These are phyloP conservation scores for Platycnemis pennipes DNA, from an alignment of 2,888 invertebrate genomes.

Conservation along the genomic window DNA sequence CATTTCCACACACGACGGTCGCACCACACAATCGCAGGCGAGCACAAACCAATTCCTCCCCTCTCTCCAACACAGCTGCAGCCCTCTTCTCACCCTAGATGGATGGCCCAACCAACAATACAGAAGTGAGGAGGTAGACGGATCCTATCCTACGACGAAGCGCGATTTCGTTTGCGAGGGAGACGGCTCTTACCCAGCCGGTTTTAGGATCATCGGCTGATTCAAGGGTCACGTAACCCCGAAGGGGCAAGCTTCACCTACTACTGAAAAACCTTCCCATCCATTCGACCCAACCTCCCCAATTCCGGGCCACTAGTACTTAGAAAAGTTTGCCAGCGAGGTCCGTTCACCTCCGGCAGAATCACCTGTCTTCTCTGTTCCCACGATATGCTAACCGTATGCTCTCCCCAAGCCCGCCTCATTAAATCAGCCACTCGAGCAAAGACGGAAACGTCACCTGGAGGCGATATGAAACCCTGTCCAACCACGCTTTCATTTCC, in stretches of 20 bases:
- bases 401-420: neutral
- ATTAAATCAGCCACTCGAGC: neutral
- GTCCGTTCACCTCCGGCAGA: neutral
- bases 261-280: neutral
- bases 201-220: neutral
- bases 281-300: neutral
- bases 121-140: neutral
- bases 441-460: neutral
- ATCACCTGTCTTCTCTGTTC: neutral
- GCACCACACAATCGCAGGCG: neutral
- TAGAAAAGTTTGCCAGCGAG: neutral
- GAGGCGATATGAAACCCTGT: neutral
- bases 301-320: neutral
- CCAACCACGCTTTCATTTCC: neutral
- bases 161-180: neutral
- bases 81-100: neutral
- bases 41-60: neutral
- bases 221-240: neutral
- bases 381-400: neutral
- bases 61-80: neutral
- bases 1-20: too few species aligned
- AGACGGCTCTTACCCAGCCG: neutral
- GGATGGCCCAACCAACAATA: neutral
- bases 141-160: neutral
- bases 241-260: neutral